Evolutionary conservation across 2,888 invertebrate genomes (phyloP).

Genomic region (Caenorhabditis sulstoni): DNA sequence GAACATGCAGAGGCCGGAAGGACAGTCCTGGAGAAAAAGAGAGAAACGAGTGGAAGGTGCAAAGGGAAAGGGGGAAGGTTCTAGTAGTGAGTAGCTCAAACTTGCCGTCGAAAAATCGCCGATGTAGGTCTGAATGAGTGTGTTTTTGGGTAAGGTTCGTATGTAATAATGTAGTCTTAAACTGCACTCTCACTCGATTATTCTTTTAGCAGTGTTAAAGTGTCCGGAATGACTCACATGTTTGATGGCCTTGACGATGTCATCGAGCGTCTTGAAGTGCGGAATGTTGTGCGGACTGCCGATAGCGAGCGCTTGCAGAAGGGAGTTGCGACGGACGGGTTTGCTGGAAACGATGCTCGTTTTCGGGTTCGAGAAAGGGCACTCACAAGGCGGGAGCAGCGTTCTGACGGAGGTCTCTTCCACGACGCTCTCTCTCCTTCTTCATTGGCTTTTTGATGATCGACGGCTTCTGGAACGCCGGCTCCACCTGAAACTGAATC

Average conservation of each 20-base stretch:
- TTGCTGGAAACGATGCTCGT: constrained; percentile 72
- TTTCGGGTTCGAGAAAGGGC: too few relatives aligned
- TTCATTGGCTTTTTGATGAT: constrained; percentile 80
- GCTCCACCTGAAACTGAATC: constrained; percentile 64
- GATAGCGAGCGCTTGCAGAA: constrained; percentile 79
- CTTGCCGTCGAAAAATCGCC: constrained; percentile 61
- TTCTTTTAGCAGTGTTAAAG: constrained; percentile 3
- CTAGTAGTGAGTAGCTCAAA: constrained; percentile 34
- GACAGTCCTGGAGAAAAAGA: background rate
- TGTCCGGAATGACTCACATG: constrained; percentile 66
- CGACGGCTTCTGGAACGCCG: constrained; percentile 77
- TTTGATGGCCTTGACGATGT: constrained; percentile 79
- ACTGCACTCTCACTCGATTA: constrained; percentile 29
- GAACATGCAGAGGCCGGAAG: constrained; percentile 8
- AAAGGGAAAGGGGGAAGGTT: constrained; percentile 9
- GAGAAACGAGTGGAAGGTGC: constrained; percentile 10
- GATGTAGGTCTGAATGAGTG: constrained; percentile 59
- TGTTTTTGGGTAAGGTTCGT: constrained; percentile 9
- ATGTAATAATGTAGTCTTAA: constrained; percentile 21
- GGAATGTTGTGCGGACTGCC: constrained; percentile 80
- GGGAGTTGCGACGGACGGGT: constrained; percentile 79
- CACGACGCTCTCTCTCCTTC: constrained; percentile 75
- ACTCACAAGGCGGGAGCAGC: constrained; percentile 79
- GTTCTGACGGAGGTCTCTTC: constrained; percentile 76
- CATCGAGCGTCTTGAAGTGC: constrained; percentile 80